Evolutionary conservation across 2,797 vertebrate genomes (phyloP).

Genomic region (Syndactyla subalaris): DNA sequence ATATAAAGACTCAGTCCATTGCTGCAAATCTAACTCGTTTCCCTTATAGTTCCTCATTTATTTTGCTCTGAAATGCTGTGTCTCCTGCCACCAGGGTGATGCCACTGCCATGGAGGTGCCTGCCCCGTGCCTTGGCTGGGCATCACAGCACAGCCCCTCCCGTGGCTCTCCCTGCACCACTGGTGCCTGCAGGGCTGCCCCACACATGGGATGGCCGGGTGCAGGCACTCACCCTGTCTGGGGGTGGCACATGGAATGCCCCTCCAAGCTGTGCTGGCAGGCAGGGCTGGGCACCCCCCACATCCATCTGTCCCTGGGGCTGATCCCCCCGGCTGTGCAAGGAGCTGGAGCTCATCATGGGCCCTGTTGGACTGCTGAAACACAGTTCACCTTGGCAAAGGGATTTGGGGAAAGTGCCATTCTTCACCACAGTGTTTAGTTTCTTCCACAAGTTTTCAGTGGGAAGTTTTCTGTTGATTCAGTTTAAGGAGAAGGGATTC

Average conservation of each 20-base stretch:
- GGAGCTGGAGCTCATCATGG: background rate
- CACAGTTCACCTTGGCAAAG: background rate
- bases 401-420: background rate
- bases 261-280: too few species aligned
- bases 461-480: background rate
- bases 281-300: background rate
- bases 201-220: accelerated
- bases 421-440: background rate
- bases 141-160: background rate
- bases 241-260: background rate
- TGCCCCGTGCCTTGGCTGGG: background rate
- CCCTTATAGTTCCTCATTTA: background rate
- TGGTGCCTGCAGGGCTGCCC: background rate
- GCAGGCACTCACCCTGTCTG: background rate
- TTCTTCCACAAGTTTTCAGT: background rate
- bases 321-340: accelerated
- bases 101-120: background rate
- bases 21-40: background rate
- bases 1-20: background rate
- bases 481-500: background rate
- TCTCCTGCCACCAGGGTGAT: background rate
- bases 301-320: accelerated
- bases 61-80: background rate
- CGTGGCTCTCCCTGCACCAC: accelerated
- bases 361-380: background rate